phyloP scores from a whole-genome alignment of 2,113 vertebrate genomes.

The Guaruba guarouba region DNA sequence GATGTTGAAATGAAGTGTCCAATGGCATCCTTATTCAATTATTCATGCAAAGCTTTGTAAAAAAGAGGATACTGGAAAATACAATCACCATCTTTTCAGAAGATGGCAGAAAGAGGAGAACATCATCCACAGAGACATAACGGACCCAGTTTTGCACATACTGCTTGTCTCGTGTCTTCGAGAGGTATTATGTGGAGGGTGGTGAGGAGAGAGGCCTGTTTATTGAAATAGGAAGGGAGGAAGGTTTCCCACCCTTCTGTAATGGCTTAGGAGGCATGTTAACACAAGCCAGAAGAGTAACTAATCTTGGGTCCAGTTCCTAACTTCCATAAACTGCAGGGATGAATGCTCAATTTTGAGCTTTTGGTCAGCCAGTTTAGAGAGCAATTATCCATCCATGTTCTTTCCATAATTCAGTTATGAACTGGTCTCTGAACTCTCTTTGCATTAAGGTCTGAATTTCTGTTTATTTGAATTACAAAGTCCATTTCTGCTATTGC shows the following conservation, averaged over 20 bases:
- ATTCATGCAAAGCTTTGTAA: not conserved
- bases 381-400: not conserved
- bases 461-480: conserved; percentile 24
- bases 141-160: not conserved
- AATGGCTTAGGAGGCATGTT: not conserved
- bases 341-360: not conserved
- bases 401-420: not conserved
- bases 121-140: not conserved
- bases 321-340: not conserved
- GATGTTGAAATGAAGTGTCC: not conserved
- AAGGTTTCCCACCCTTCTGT: not conserved
- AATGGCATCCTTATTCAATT: not conserved
- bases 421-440: not conserved
- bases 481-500: not conserved
- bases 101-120: not conserved
- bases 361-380: conserved; percentile 25
- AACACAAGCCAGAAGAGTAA: not conserved
- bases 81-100: not conserved
- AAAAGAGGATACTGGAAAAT: not conserved
- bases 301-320: not conserved
- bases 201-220: not conserved
- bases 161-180: not conserved
- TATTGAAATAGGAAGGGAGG: not conserved
- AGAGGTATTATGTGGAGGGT: not conserved
- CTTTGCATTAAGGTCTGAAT: not conserved